Evolutionary conservation across 53 echinoderm and acorn worm species (phyloP), one percentile per base, ranked within the genome.

Genomic region (Luidia sarsii): DNA sequence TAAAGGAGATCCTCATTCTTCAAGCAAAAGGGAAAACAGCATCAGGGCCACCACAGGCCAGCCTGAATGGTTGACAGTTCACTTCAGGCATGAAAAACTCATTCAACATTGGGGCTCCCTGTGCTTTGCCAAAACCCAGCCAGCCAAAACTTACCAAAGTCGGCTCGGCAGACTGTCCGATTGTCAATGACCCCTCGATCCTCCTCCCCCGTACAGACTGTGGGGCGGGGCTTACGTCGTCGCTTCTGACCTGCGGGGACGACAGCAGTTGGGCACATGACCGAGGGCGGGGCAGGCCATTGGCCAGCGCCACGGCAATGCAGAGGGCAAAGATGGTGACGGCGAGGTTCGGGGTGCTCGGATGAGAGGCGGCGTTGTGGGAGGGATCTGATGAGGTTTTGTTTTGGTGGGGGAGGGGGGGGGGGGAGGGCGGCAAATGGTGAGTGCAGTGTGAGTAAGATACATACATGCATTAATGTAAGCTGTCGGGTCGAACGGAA

Each of bases 121-220:
- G n/a, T n/a, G n/a, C n/a, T n/a, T n/a, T n/a, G n/a, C n/a, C n/a
- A n/a, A n/a, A n/a, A n/a, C n/a, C n/a, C n/a, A n/a, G n/a, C n/a
- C n/a, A n/a, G n/a, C n/a, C n/a, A n/a, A n/a, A 50, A 45, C 77
- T 77, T 36, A 82, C 82, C 82, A 29, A 82, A 36, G 36, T 65
- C 50, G 19, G 81, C 50, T 8, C 49, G 2, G 67, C 65, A 81
- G 14, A 81, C 18, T 1, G 81, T 65, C 48, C 21, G 33, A 16
- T 66, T 81, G 67, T 50, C 66, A 36, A 65, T 50, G 65, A 18
- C 19, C 24, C 67, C 67, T 7, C 35, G 50, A 1, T 50, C 35
- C 25, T 81, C 39, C 39, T 21, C 81, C 16, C 5, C 8, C 3
- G 34, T 64, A 64, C 64, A 63, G 34, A 63, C 46, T 3, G 41